Evolutionary conservation across 2,888 invertebrate genomes (phyloP).

Genomic region (Platycheirus rosarum): DNA sequence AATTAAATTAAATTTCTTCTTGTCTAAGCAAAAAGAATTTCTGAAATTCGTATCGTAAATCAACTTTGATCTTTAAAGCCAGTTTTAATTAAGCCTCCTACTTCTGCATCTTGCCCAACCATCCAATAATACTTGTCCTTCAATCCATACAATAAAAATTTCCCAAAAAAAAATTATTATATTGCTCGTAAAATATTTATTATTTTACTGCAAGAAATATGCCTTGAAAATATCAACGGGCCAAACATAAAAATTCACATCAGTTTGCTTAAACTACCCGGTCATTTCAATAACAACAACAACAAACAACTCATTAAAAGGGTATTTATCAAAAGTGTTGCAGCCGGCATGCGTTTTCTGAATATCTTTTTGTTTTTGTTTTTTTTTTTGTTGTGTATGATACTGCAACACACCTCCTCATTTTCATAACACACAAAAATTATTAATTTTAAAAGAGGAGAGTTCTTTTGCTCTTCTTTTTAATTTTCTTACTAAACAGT

Average conservation of each 20-base stretch:
- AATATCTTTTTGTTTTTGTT: neutral
- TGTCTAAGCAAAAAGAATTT: too few species aligned
- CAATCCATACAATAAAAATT: conserved; percentile 18
- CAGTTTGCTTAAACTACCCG: conserved; percentile 59
- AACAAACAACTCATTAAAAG: conserved; percentile 62
- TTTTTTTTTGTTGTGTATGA: too few species aligned
- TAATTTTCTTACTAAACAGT: conserved; percentile 19
- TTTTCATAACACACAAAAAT: conserved; percentile 52
- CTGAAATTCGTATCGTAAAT: conserved; percentile 32
- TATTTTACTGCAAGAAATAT: conserved; percentile 21
- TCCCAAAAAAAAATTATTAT: conserved; percentile 26
- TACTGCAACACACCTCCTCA: conserved; percentile 44
- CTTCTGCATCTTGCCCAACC: neutral
- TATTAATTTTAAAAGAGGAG: conserved; percentile 55
- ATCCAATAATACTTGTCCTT: conserved; percentile 17
- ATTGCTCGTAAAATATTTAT: conserved; percentile 47
- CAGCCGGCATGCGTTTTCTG: conserved; percentile 57
- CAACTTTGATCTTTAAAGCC: conserved; percentile 20
- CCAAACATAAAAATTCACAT: conserved; percentile 52
- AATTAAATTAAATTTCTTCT: too few species aligned
- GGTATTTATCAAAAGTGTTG: conserved; percentile 60
- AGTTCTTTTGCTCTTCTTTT: conserved; percentile 12
- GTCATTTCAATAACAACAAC: conserved; percentile 20
- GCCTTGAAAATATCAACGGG: conserved; percentile 7
- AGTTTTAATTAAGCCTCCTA: conserved; percentile 13